A percentile compares a stretch with the other conserved stretches of the same genome.
Conservation (phyloP, 2,797 vertebrate genomes). For the Macropodus opercularis region DNA sequence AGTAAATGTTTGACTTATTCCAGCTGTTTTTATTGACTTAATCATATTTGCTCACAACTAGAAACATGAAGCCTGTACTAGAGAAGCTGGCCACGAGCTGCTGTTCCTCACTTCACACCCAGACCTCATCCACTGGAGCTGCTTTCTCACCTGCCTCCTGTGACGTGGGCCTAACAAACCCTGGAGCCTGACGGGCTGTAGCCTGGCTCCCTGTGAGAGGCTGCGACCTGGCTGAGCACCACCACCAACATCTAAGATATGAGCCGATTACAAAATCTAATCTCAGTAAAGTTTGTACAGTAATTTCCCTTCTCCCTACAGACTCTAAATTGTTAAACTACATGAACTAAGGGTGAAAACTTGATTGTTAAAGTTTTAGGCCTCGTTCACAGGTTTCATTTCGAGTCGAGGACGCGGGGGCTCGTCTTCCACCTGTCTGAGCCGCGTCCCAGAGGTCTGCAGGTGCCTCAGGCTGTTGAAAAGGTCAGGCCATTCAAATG, state of each 20-base stretch:
- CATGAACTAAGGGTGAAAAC: not conserved
- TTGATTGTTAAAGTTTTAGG: constrained; percentile 2
- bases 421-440: constrained; percentile 9
- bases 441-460: constrained; percentile 22
- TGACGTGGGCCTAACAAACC: constrained; percentile 24
- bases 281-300: no score
- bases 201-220: constrained; percentile 21
- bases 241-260: no score
- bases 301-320: not conserved
- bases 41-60: no score
- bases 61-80: no score
- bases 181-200: not conserved
- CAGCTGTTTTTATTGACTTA: no score
- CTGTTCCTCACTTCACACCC: constrained; percentile 23
- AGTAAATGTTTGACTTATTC: no score
- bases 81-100: no score
- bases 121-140: constrained; percentile 10
- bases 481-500: constrained; percentile 53
- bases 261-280: no score
- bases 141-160: constrained; percentile 17
- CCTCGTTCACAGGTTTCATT: not conserved
- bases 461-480: constrained; percentile 48
- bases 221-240: not conserved
- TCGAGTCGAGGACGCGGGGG: constrained; percentile 31
- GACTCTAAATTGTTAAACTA: not conserved